These are phyloP conservation scores for Scaptomyza flava DNA, from an alignment of 2,888 invertebrate species.

Conservation along the genomic window DNA sequence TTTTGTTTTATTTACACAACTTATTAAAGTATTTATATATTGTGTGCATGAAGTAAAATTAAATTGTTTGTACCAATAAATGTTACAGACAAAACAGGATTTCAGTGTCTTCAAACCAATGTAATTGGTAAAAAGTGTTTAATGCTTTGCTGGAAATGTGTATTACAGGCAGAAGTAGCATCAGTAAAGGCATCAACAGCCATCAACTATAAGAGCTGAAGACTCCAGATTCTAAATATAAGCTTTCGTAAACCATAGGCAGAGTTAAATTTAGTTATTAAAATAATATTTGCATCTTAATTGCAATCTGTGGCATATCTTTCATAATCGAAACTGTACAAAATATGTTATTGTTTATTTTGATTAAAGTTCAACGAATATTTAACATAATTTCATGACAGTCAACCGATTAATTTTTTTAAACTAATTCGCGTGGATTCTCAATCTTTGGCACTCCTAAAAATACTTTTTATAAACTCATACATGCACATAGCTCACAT, in stretches of 20 bases:
- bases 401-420: conserved; percentile 2
- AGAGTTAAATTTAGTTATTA: too few relatives aligned
- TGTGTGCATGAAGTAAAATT: not conserved
- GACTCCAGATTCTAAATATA: too few relatives aligned
- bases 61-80: not conserved
- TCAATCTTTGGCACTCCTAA: conserved; percentile 1
- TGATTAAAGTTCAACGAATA: conserved; percentile 1
- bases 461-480: conserved; percentile 2
- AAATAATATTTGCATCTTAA: not conserved
- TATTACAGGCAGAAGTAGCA: too few relatives aligned
- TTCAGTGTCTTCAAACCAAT: not conserved
- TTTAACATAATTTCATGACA: not conserved
- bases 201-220: too few relatives aligned
- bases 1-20: conserved; percentile 2
- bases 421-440: conserved; percentile 14
- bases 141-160: too few relatives aligned
- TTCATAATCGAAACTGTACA: not conserved
- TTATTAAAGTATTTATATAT: not conserved
- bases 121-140: too few relatives aligned
- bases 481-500: not conserved
- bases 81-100: not conserved
- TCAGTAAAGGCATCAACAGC: too few relatives aligned
- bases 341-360: not conserved
- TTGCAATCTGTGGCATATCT: not conserved
- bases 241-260: too few relatives aligned